phyloP scores from a whole-genome alignment of 2,888 invertebrate species.

The Drosophila longiperda region DNA sequence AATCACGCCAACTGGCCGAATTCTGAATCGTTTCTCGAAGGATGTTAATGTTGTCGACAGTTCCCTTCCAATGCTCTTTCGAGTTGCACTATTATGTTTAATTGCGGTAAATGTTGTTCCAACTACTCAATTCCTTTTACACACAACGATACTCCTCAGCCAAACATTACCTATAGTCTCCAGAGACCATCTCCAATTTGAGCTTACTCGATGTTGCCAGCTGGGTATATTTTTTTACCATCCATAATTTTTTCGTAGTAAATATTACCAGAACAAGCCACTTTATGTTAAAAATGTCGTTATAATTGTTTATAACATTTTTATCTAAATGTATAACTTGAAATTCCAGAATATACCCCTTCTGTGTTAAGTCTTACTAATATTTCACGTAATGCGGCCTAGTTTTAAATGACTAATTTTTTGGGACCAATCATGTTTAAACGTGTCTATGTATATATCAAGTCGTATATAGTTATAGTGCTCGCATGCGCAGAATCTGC shows the following conservation, averaged over 20 bases:
- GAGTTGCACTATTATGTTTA: slow-evolving; percentile 83
- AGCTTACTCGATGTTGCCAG: neutral
- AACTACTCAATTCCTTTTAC: slow-evolving; percentile 1
- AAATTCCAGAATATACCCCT: too few relatives aligned
- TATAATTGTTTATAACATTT: neutral
- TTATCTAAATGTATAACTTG: neutral
- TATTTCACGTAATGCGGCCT: neutral
- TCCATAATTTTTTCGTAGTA: neutral
- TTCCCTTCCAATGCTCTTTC: slow-evolving; percentile 85
- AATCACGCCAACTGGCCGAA: slow-evolving; percentile 91
- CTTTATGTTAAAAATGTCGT: neutral
- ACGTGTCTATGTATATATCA: neutral
- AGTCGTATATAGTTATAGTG: slow-evolving; percentile 11
- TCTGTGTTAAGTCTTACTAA: slow-evolving; percentile 11
- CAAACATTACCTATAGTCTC: neutral
- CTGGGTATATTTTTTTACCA: neutral
- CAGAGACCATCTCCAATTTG: neutral
- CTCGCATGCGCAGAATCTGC: slow-evolving; percentile 40
- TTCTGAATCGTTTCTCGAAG: slow-evolving; percentile 89
- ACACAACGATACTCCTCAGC: slow-evolving; percentile 6
- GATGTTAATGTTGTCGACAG: slow-evolving; percentile 87
- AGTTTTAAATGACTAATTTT: slow-evolving; percentile 19
- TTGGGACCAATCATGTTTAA: neutral
- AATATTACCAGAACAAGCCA: neutral
- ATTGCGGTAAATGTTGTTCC: slow-evolving; percentile 84